Percentiles rank a stretch among this genome's conserved stretches.
phyloP scores from a whole-genome alignment of 2,113 vertebrate genomes.

The Gila orcuttii region DNA sequence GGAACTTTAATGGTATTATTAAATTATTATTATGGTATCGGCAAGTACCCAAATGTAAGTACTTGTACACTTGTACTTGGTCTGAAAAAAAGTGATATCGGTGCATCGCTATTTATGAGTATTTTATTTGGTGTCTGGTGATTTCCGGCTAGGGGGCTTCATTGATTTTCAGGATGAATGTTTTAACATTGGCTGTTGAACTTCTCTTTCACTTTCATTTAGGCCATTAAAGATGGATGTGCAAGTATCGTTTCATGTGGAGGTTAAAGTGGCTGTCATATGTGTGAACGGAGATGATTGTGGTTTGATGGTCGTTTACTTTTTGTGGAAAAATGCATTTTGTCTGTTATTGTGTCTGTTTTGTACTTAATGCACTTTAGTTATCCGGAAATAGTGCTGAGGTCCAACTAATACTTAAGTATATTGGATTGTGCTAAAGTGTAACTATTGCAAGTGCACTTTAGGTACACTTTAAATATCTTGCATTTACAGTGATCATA shows the following conservation, averaged over 20 bases:
- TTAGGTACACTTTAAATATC: too few relatives aligned
- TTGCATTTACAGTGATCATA: too few relatives aligned
- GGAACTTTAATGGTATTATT: too few relatives aligned
- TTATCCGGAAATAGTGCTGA: too few relatives aligned
- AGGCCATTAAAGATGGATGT: conserved; percentile 34
- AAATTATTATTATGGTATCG: too few relatives aligned
- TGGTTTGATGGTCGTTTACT: background rate
- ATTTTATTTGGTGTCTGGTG: background rate
- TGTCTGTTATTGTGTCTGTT: background rate
- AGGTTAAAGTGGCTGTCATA: conserved; percentile 32
- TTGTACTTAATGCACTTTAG: too few relatives aligned
- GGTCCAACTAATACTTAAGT: too few relatives aligned
- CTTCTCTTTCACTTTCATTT: conserved; percentile 10
- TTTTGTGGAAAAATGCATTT: background rate
- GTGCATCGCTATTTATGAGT: background rate
- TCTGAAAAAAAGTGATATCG: too few relatives aligned
- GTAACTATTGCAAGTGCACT: too few relatives aligned
- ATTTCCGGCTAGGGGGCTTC: conserved; percentile 7
- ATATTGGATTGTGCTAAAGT: too few relatives aligned
- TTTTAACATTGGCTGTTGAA: conserved; percentile 40
- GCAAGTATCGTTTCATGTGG: conserved; percentile 31
- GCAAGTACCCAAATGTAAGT: too few relatives aligned
- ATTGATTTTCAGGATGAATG: conserved; percentile 50
- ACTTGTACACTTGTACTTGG: too few relatives aligned
- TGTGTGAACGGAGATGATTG: background rate